Conservation (phyloP, 2,888 invertebrate species). For the Drosophila birchii region DNA sequence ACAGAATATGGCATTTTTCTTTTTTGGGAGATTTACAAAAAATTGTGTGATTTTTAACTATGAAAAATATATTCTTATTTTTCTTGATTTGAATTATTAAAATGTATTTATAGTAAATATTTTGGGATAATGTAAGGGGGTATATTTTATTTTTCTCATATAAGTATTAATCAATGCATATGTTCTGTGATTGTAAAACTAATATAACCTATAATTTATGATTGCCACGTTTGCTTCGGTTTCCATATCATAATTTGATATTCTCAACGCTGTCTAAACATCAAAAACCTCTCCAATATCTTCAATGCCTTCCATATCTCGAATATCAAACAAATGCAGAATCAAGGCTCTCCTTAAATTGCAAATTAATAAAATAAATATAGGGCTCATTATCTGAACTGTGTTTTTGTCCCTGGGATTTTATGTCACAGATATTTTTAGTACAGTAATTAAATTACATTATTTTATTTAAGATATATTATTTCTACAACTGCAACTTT, state of each 20-base stretch:
- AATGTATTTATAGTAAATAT: not conserved
- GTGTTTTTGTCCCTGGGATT: not conserved
- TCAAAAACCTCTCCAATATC: not conserved
- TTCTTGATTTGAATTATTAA: not conserved
- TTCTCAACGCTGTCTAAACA: not conserved
- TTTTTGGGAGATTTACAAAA: not conserved
- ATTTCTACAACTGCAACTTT: not conserved
- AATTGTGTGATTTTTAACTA: not conserved
- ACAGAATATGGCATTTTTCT: not conserved
- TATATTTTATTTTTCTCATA: not conserved
- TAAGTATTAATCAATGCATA: not conserved
- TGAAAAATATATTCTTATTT: no score
- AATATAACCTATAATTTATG: not conserved
- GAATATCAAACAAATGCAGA: not conserved
- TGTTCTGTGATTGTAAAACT: not conserved
- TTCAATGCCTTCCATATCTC: not conserved
- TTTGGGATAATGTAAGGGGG: not conserved
- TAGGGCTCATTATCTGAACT: not conserved
- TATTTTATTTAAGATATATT: not conserved
- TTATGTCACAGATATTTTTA: not conserved
- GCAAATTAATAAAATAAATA: not conserved
- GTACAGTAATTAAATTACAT: not conserved
- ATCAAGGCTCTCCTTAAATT: conserved; percentile 17
- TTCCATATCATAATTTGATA: not conserved
- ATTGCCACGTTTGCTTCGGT: not conserved